Evolutionary conservation across 1,140 invertebrate species (phyloP), one percentile per base, ranked within the genome.

Genomic region (Caenorhabditis latens): DNA sequence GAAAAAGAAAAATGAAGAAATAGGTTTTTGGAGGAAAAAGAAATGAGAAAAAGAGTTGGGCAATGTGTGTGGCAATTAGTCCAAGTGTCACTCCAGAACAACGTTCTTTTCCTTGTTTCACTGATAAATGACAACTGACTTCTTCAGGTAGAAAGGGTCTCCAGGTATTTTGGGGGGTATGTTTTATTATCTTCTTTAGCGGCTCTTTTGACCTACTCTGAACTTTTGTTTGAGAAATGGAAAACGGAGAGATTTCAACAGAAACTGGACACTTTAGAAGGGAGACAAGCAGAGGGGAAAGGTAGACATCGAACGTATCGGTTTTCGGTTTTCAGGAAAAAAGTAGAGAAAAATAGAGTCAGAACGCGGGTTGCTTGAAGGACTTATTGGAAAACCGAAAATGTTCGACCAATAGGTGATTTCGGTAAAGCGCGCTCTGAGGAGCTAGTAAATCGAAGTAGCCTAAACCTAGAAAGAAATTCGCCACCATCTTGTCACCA

Each of bases 111-210:
- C 1, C 32, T 43, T 75, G 67, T 75, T 46, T 75, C 67, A 46
- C 67, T 75, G 43, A 75, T 75, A 75, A 75, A 75, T 75, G 67
- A 75, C 67, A 75, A 48, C 67, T 75, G 67, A 7, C 63, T 67
- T 7, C 19, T n/a, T n/a, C 21, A 53, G 50, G 50, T 53, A 53
- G 11, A 11, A 11, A 53, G 32, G 32, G 13, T 61, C 63, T 46
- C n/a, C 67, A 75, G 67, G 67, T 75, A 75, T 75, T 65, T 40
- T 16, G 21, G 63, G 50, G 16, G 8, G n/a, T n/a, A 46, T 9
- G 4, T 1, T 19, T 46, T 75, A 16, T 75, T n/a, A 75, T 75
- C 67, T 75, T 32, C 67, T 24, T 40, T 67, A 24, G 67, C 67
- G 42, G 67, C 67, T 75, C 67, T 75, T 75, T 75, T 75, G 67